Evolutionary conservation across 2,113 vertebrate species (phyloP).

Genomic region (Delphinapterus leucas): DNA sequence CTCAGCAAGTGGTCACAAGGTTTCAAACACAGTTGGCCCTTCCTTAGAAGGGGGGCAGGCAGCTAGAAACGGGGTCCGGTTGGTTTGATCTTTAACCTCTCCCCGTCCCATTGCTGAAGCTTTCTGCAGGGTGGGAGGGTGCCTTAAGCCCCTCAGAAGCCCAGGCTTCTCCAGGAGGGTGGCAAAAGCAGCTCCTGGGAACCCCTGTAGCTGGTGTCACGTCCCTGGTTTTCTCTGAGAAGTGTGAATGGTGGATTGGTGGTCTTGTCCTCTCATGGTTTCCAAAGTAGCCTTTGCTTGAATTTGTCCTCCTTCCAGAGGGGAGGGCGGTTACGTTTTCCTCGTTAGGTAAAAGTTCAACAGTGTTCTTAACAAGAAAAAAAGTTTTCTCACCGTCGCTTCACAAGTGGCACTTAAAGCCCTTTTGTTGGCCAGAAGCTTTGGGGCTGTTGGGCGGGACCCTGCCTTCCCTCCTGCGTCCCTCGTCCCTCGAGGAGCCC

Average conservation of each 20-base stretch:
- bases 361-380: not conserved
- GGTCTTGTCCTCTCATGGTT: no score
- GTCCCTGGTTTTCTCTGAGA: not conserved
- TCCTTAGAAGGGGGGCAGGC: not conserved
- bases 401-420: not conserved
- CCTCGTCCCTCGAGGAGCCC: not conserved
- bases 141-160: no score
- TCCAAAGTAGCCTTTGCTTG: not conserved
- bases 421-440: not conserved
- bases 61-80: not conserved
- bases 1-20: accelerated
- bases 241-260: accelerated
- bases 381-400: accelerated
- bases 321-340: not conserved
- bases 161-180: not conserved
- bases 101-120: accelerated
- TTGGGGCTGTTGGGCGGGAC: accelerated
- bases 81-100: not conserved
- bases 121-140: not conserved
- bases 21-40: not conserved
- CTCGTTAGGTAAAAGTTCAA: accelerated
- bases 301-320: not conserved
- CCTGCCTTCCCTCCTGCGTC: not conserved
- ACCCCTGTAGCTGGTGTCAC: accelerated
- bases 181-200: accelerated